A percentile compares a stretch with the other conserved stretches of the same genome.
These are phyloP conservation scores for Brienomyrus brachyistius DNA, from an alignment of 2,113 vertebrate genomes.

Conservation along the genomic window DNA sequence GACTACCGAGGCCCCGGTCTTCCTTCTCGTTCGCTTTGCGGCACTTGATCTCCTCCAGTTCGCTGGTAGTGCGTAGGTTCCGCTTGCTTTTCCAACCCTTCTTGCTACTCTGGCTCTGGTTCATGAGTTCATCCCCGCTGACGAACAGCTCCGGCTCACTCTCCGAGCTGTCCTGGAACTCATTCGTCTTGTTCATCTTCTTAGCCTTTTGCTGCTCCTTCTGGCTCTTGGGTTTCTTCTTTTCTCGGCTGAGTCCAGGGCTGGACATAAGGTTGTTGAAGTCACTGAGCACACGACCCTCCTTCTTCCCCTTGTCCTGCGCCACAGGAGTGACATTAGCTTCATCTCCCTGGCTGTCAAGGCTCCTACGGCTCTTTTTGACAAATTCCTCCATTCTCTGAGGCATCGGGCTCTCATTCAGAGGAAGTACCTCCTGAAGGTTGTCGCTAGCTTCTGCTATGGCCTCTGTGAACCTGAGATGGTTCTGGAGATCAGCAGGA, in stretches of 20 bases:
- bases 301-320: slow-evolving; percentile 88
- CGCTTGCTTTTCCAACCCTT: slow-evolving; percentile 97
- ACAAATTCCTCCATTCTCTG: slow-evolving; percentile 85
- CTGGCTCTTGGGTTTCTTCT: slow-evolving; percentile 92
- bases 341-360: slow-evolving; percentile 87
- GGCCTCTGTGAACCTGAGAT: slow-evolving; percentile 73
- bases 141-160: slow-evolving; percentile 96
- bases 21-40: slow-evolving; percentile 90
- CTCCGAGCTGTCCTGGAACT: slow-evolving; percentile 98
- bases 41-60: slow-evolving; percentile 90
- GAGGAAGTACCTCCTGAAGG: slow-evolving; percentile 85
- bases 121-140: slow-evolving; percentile 94
- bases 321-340: slow-evolving; percentile 79
- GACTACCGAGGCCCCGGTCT: slow-evolving; percentile 87
- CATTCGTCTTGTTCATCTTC: slow-evolving; percentile 86
- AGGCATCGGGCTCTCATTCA: slow-evolving; percentile 81
- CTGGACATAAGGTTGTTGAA: slow-evolving; percentile 94
- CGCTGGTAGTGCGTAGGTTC: slow-evolving; percentile 78
- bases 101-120: slow-evolving; percentile 93
- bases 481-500: slow-evolving; percentile 70
- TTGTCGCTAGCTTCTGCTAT: slow-evolving; percentile 79
- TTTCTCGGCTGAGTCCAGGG: slow-evolving; percentile 86
- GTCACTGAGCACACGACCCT: slow-evolving; percentile 79
- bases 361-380: slow-evolving; percentile 85
- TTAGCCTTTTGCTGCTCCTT: slow-evolving; percentile 90